These are phyloP conservation scores for Coronaproctus castanopsis DNA, from an alignment of 2,888 invertebrate species.

Conservation along the genomic window DNA sequence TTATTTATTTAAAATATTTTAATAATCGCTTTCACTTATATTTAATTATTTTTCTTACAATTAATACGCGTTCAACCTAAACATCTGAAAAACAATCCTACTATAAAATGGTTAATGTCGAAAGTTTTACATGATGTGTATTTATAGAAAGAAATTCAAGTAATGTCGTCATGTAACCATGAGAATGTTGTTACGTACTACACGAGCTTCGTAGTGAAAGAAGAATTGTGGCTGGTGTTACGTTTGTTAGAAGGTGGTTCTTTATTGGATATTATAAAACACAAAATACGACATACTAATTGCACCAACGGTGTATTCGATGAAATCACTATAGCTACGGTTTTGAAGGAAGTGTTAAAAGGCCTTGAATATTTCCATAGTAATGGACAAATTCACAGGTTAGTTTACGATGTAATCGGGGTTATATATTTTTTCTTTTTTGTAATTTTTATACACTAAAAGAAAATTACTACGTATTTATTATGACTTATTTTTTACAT, in stretches of 20 bases:
- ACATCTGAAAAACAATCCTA: background rate
- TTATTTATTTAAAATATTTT: too few relatives aligned
- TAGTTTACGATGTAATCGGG: slow-evolving; percentile 22
- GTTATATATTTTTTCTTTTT: too few relatives aligned
- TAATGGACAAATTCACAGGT: slow-evolving; percentile 96
- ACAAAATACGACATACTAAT: slow-evolving; percentile 72
- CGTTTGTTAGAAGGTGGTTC: slow-evolving; percentile 83
- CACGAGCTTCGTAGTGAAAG: slow-evolving; percentile 92
- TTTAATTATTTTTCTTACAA: slow-evolving; percentile 55
- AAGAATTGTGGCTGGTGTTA: slow-evolving; percentile 92
- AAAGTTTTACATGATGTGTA: background rate
- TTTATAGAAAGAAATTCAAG: slow-evolving; percentile 45
- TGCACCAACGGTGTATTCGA: slow-evolving; percentile 93
- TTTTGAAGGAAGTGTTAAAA: slow-evolving; percentile 81
- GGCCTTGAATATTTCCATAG: slow-evolving; percentile 97
- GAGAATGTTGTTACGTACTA: slow-evolving; percentile 98
- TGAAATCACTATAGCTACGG: slow-evolving; percentile 91
- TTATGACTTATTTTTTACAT: too few relatives aligned
- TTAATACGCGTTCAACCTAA: background rate
- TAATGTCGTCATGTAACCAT: slow-evolving; percentile 97
- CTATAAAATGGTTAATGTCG: slow-evolving; percentile 35
- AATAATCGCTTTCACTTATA: too few relatives aligned
- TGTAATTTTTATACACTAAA: too few relatives aligned
- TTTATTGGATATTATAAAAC: slow-evolving; percentile 75
- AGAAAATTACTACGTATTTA: too few relatives aligned